Evolutionary conservation across 2,797 vertebrate genomes (phyloP).

Genomic region (Ctenopoma kingsleyae): DNA sequence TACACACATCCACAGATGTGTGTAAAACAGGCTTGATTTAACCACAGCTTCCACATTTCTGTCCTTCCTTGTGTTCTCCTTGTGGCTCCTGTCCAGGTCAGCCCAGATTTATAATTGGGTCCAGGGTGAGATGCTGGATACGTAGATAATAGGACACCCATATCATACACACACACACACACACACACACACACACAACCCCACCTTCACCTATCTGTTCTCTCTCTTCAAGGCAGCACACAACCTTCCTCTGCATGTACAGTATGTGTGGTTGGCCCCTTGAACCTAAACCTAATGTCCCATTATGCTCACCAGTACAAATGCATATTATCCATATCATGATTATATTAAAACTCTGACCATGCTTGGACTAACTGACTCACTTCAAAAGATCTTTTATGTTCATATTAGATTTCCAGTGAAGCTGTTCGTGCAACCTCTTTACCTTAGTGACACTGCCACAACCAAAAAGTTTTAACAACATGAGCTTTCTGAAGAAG

Average conservation of each 20-base stretch:
- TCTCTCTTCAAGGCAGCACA: constrained; percentile 46
- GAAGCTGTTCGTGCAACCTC: background rate
- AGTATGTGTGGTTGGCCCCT: background rate
- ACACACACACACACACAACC: constrained; percentile 14
- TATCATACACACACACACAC: constrained; percentile 11
- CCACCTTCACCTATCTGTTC: constrained; percentile 51
- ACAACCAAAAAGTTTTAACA: constrained; percentile 30
- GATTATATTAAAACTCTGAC: constrained; percentile 15
- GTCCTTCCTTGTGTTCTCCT: constrained; percentile 50
- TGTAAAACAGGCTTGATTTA: constrained; percentile 49
- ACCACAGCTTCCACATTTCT: constrained; percentile 43
- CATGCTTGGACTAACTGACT: constrained; percentile 6
- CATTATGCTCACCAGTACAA: constrained; percentile 36
- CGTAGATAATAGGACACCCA: constrained; percentile 41
- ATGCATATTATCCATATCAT: constrained; percentile 35
- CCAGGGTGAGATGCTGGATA: constrained; percentile 41
- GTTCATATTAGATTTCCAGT: constrained; percentile 19
- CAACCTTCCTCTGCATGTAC: constrained; percentile 14
- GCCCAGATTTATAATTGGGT: constrained; percentile 73
- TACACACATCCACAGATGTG: background rate
- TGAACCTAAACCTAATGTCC: constrained; percentile 44
- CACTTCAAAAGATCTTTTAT: constrained; percentile 13
- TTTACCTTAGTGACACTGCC: constrained; percentile 20
- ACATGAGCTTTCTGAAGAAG: constrained; percentile 31
- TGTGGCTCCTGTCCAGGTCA: constrained; percentile 51